phyloP scores from a whole-genome alignment of 2,113 vertebrate species.

The Corydoras maculifer region DNA sequence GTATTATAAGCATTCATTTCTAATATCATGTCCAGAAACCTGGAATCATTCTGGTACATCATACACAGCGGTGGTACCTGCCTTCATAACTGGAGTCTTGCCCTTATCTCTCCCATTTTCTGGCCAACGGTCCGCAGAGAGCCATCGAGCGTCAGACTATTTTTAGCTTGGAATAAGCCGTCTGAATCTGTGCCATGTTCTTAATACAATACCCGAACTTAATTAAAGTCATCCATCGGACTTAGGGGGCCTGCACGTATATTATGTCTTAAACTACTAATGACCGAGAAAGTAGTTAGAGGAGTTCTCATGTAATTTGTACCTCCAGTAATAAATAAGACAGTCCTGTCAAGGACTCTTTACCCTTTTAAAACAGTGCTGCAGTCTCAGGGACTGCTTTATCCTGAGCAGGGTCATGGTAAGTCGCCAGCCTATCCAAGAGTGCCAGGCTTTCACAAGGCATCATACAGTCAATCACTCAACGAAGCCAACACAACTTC shows the following conservation, averaged over 20 bases:
- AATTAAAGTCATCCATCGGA: slow-evolving; percentile 48
- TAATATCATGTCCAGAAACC: too few species aligned
- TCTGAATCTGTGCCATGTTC: slow-evolving; percentile 53
- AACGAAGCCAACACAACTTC: too few species aligned
- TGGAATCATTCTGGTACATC: too few species aligned
- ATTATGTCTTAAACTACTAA: slow-evolving; percentile 34
- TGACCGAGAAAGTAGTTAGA: slow-evolving; percentile 34
- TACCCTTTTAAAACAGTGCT: background rate
- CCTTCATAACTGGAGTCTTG: slow-evolving; percentile 5
- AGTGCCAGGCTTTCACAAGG: too few species aligned
- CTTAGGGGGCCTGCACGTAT: slow-evolving; percentile 41
- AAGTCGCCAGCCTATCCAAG: too few species aligned
- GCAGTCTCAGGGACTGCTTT: too few species aligned
- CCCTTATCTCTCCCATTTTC: slow-evolving; percentile 44
- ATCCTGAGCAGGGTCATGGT: too few species aligned
- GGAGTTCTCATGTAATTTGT: slow-evolving; percentile 20
- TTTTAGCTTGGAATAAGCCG: slow-evolving; percentile 51
- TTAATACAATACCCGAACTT: slow-evolving; percentile 59
- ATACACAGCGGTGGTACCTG: too few species aligned
- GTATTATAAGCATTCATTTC: too few species aligned
- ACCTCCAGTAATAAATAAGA: slow-evolving; percentile 26
- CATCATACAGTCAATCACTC: too few species aligned
- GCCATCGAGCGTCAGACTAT: slow-evolving; percentile 38
- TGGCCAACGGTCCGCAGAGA: slow-evolving; percentile 35
- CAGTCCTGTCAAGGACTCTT: background rate